Conservation (phyloP, 2,797 vertebrate species). For the Peromyscus eremicus region DNA sequence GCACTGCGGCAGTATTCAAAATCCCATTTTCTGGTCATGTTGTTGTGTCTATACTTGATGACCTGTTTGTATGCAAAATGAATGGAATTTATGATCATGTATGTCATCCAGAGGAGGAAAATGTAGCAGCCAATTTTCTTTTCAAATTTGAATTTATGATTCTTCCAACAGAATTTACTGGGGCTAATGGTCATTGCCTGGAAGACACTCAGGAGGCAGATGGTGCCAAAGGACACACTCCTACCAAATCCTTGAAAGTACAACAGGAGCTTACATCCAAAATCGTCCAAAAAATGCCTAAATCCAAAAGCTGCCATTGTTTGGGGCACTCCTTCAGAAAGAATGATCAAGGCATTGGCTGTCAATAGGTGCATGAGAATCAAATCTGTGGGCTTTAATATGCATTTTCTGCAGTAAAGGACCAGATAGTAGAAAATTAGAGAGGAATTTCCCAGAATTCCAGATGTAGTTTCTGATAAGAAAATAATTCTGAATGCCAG, state of each 20-base stretch:
- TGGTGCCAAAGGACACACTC: not conserved
- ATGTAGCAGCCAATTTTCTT: not conserved
- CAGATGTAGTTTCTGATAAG: not conserved
- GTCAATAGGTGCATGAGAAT: not conserved
- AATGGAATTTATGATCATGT: not conserved
- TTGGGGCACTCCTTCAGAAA: not conserved
- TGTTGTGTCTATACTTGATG: not conserved
- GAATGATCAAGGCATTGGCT: not conserved
- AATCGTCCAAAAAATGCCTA: not conserved
- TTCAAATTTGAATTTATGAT: not conserved
- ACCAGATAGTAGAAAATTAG: not conserved
- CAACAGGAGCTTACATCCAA: not conserved
- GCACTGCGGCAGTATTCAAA: no score
- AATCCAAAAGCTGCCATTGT: not conserved
- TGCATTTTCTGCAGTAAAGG: not conserved
- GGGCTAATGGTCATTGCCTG: not conserved
- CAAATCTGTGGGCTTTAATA: not conserved
- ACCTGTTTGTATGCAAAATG: not conserved
- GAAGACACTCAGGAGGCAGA: not conserved
- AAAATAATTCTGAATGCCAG: not conserved
- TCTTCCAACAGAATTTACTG: not conserved
- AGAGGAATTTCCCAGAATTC: not conserved
- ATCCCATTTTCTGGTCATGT: not conserved
- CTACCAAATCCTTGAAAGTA: not conserved
- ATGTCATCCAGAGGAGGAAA: not conserved